Conservation (phyloP, 2,797 vertebrate species). For the Arctocebus calabarensis region DNA sequence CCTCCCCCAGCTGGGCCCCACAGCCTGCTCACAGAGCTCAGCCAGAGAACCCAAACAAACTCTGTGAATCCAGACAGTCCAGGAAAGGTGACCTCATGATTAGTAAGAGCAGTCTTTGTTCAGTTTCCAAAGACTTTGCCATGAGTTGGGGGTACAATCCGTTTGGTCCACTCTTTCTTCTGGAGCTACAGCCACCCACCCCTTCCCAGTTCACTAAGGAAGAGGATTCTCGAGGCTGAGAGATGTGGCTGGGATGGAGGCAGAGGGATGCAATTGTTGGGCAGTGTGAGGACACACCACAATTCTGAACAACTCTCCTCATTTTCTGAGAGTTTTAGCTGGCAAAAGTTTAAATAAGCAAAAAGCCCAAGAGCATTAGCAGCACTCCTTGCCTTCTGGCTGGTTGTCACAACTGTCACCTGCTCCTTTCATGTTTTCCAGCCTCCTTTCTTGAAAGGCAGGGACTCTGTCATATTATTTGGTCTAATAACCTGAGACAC, state of each 20-base stretch:
- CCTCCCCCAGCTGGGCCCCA: neutral
- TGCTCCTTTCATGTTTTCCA: neutral
- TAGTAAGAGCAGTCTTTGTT: constrained; percentile 52
- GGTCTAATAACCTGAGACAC: neutral
- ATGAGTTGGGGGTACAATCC: neutral
- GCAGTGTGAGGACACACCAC: neutral
- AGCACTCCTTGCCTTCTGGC: neutral
- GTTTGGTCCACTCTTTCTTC: constrained; percentile 29
- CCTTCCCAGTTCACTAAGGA: neutral
- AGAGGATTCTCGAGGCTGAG: constrained; percentile 31
- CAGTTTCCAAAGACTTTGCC: constrained; percentile 25
- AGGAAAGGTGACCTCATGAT: constrained; percentile 63
- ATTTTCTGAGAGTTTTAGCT: neutral
- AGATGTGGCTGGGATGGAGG: neutral
- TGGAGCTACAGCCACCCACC: neutral
- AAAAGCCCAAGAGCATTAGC: neutral
- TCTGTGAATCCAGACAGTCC: neutral
- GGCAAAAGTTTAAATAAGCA: neutral
- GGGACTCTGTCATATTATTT: neutral
- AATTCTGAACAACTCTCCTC: neutral
- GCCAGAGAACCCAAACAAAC: constrained; percentile 38
- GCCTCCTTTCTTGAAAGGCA: neutral
- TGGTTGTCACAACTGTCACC: neutral
- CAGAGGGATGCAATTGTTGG: neutral
- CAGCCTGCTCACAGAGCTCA: neutral